Evolutionary conservation across 1,140 invertebrate genomes (phyloP).

Genomic region (Sinonovacula constricta): DNA sequence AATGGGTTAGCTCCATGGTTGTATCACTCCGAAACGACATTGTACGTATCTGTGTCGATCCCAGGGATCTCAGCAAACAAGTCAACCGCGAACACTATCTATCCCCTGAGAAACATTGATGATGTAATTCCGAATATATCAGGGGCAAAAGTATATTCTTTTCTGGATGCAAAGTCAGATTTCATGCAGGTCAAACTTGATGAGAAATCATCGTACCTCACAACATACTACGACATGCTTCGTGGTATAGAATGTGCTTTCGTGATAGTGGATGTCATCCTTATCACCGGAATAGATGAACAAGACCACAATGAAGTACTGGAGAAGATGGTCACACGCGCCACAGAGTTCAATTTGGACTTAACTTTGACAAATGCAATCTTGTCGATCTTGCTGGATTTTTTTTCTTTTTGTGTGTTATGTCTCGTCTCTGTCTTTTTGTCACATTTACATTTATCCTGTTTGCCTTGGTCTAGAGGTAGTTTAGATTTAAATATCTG

Average conservation of each 20-base stretch:
- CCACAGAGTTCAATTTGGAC: too few relatives aligned
- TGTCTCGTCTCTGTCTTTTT: too few relatives aligned
- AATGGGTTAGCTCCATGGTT: slow-evolving; percentile 54
- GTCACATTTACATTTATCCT: too few relatives aligned
- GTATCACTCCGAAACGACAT: slow-evolving; percentile 45
- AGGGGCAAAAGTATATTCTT: slow-evolving; percentile 44
- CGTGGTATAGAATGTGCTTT: slow-evolving; percentile 35
- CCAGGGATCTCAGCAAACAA: slow-evolving; percentile 56
- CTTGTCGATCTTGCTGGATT: too few relatives aligned
- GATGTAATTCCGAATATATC: slow-evolving; percentile 36
- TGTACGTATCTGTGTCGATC: slow-evolving; percentile 56
- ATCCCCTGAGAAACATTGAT: too few relatives aligned
- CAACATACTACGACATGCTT: slow-evolving; percentile 72
- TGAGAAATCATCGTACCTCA: slow-evolving; percentile 6
- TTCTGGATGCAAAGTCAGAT: slow-evolving; percentile 35
- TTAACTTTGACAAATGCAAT: slow-evolving; percentile 55
- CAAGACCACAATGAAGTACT: slow-evolving; percentile 55
- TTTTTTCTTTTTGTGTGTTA: too few relatives aligned
- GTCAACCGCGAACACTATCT: too few relatives aligned
- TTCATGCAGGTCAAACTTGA: slow-evolving; percentile 53
- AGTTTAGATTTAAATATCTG: too few relatives aligned
- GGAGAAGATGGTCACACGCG: slow-evolving; percentile 73
- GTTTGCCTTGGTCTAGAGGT: too few relatives aligned
- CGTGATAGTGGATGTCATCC: too few relatives aligned
- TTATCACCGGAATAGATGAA: slow-evolving; percentile 31